phyloP scores from a whole-genome alignment of 64 coral and sea anemone genomes.

The Pocillopora verrucosa region DNA sequence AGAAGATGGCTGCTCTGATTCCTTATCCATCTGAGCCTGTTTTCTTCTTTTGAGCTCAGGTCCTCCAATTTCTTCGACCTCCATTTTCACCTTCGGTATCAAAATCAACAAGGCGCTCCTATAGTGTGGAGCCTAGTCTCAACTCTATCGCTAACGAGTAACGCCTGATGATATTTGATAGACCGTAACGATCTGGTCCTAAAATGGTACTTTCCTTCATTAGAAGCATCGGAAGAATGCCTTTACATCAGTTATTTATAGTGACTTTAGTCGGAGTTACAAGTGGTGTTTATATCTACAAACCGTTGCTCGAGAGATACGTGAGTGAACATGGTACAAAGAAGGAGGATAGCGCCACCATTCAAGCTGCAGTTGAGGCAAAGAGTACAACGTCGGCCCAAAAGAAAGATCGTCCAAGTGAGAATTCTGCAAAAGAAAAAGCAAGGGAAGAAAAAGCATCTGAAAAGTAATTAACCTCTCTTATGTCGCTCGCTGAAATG shows the following conservation, averaged over 20 bases:
- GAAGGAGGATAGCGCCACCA: background rate
- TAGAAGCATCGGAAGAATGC: constrained; percentile 26
- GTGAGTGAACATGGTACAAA: background rate
- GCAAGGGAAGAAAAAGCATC: background rate
- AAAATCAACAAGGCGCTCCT: background rate
- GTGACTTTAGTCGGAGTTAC: constrained; percentile 69
- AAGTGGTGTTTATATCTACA: constrained; percentile 84
- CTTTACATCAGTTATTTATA: constrained; percentile 77
- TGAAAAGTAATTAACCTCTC: background rate
- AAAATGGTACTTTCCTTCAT: constrained; percentile 32
- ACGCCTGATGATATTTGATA: background rate
- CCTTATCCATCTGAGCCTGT: background rate
- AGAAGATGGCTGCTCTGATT: background rate
- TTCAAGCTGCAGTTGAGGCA: background rate
- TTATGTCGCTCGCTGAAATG: background rate
- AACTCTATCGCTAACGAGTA: background rate
- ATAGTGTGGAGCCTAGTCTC: background rate
- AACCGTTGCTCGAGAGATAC: constrained; percentile 53
- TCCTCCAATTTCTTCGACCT: background rate
- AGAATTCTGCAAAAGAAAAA: background rate
- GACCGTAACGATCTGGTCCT: background rate
- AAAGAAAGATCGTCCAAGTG: background rate
- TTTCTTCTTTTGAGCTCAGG: background rate
- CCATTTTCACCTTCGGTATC: background rate
- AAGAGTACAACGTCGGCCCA: background rate